Base-by-base conservation (phyloP, 2,797 vertebrate species). In the Salarias fasciatus region DNA sequence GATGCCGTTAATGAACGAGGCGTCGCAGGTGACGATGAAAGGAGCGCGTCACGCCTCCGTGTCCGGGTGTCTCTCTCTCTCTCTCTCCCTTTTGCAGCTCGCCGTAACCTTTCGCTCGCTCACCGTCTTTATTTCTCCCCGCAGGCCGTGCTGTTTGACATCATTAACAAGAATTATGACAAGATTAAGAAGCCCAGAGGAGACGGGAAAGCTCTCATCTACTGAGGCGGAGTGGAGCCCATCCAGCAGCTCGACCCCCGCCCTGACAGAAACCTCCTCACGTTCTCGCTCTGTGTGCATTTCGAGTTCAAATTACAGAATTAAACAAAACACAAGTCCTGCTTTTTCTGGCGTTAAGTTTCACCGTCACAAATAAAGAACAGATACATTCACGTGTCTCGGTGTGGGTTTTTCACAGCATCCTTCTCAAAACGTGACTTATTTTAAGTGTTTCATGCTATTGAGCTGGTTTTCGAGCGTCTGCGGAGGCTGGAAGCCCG, bases 171-270 rank as follows among this genome's bases (percentile, higher is more conserved):
- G 92, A 97, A 97, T 85, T 95, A 93, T 0, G 92, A 94, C 90
- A 97, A 97, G 89, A 96, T 97, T 59, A 97, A 95, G 89, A 96
- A 93, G 85, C 95, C 96, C 42, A 93, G 92, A 76, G 95, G 95
- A 83, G 94, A 95, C 44, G 92, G 92, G 63, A 97, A 96, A 74
- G 94, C 94, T 28, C 94, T 96, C 74, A 95, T 97, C 89, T 97
- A 97, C 86, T 97, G 86, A 95, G 72, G 44, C 43, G 3, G 13
- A 48, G 50, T 83, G 54, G 82, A 81, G 72, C 63, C 40, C 15
- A 52, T 68, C 49, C 13, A 40, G 77, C 85, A 82, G 82, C 69
- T 38, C 33, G 29, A 72, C 61, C 49, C 44, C 63, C 9, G 3
- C 53, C 55, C 56, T 53, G 45, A 50, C n/a, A 69, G 1, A 57